A percentile compares a stretch with the other conserved stretches of the same genome.
These are phyloP conservation scores for Phaetusa simplex DNA, from an alignment of 2,113 vertebrate species.

Conservation along the genomic window DNA sequence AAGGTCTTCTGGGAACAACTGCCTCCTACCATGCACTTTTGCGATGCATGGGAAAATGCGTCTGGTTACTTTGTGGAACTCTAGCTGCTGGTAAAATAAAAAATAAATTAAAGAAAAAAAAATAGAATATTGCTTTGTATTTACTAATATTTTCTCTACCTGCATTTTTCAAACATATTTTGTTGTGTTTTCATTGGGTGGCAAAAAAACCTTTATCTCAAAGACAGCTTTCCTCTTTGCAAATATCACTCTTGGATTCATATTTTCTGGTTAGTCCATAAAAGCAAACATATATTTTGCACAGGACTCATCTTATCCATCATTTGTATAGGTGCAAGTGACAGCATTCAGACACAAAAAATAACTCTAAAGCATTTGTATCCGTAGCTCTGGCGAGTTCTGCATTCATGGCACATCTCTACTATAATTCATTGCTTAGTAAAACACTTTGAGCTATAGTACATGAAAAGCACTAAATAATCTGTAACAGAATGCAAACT, in stretches of 20 bases:
- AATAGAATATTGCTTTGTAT: neutral
- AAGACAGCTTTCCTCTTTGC: neutral
- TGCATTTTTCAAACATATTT: neutral
- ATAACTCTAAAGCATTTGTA: neutral
- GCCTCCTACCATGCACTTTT: neutral
- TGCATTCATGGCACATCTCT: conserved; percentile 52
- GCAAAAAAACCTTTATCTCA: neutral
- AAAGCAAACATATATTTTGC: conserved; percentile 55
- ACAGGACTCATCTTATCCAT: conserved; percentile 6
- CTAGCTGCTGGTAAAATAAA: neutral
- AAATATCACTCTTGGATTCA: conserved; percentile 3
- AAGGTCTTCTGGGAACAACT: neutral
- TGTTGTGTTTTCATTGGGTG: neutral
- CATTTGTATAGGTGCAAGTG: neutral
- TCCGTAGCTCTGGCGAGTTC: conserved; percentile 12
- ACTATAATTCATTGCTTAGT: conserved; percentile 48
- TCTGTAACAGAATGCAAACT: neutral
- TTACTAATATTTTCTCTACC: neutral
- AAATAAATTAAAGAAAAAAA: neutral
- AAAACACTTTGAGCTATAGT: conserved; percentile 57
- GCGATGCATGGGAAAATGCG: neutral
- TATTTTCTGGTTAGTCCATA: conserved; percentile 10
- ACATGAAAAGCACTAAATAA: conserved; percentile 61
- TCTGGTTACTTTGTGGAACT: neutral
- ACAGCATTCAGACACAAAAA: conserved; percentile 58